Evolutionary conservation across 2,888 invertebrate species (phyloP), one percentile per base, ranked within the genome.

Genomic region (Ochropleura leucogaster): DNA sequence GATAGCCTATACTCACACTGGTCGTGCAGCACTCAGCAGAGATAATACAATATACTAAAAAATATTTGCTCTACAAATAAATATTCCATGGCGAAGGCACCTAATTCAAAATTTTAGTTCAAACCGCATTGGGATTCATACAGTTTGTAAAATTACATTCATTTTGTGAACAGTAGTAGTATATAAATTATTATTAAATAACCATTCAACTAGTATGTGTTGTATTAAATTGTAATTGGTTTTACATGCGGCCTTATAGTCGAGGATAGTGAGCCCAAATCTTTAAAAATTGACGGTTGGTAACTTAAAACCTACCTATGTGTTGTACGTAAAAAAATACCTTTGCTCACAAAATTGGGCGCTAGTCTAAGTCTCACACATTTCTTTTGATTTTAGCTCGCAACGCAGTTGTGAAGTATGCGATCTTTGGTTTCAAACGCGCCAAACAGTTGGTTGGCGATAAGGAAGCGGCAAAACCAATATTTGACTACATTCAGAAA

Each of bases 381-480:
- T 60, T 69, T 71, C 12, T 66, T 30, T 74, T 64, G 4, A 51
- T 77, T 87, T 9, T 83, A 96, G 96, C 93, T 55, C 93, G 95
- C 49, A 92, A 95, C 79, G 95, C 94, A 0, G 89, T 96, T 5
- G 82, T 96, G 9, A 96, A 96, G 82, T 97, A 97, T 88, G 93
- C 97, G 18, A 92, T 97, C 70, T 95, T 92, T 78, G 97, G 97
- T 18, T 82, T 97, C 3, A 95, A 97, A 80, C 95, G 96, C 74
- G 94, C 97, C 0, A 96, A 95, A 80, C 93, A 95, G 63, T 62
- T 93, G 60, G 89, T 95, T 9, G 93, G 90, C n/a, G 94, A 96
- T 40, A 93, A 93, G 75, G 91, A 90, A 46, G 96, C 90, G 63
- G 93, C 96, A 0, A 90, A 91, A 53, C 93, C 94, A 63, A 90